Percentiles rank a stretch among this genome's conserved stretches.
phyloP scores from a whole-genome alignment of 2,888 invertebrate species.

The Scaptomyza tumidula region DNA sequence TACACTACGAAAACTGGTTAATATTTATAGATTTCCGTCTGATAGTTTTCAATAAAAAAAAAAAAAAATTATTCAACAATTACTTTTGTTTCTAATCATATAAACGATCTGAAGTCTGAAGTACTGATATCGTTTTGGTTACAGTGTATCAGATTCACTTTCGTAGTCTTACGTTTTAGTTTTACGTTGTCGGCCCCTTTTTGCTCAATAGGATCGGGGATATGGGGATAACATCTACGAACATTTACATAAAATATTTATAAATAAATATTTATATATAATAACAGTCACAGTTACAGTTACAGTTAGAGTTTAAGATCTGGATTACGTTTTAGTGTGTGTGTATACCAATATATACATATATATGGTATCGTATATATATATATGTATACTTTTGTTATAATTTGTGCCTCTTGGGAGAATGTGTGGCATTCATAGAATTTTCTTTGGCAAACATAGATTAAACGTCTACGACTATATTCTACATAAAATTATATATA shows the following conservation, averaged over 20 bases:
- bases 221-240: conserved; percentile 38
- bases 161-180: conserved; percentile 40
- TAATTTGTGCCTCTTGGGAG: conserved; percentile 41
- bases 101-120: conserved; percentile 35
- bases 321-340: conserved; percentile 17
- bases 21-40: conserved; percentile 9
- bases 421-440: conserved; percentile 17
- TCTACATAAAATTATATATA: neutral
- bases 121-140: conserved; percentile 32
- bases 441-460: conserved; percentile 42
- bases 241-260: conserved; percentile 35
- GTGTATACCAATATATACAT: neutral
- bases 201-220: conserved; percentile 25
- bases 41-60: conserved; percentile 16
- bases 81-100: conserved; percentile 15
- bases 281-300: conserved; percentile 35
- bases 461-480: conserved; percentile 18
- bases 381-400: neutral
- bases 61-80: conserved; percentile 27
- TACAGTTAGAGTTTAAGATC: conserved; percentile 17
- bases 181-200: conserved; percentile 57
- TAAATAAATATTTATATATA: conserved; percentile 37
- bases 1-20: conserved; percentile 32
- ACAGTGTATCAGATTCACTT: conserved; percentile 38
- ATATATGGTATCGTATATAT: conserved; percentile 3